Percentiles rank a stretch among this genome's conserved stretches.
Evolutionary conservation across 2,113 vertebrate genomes (phyloP).

Genomic region (Ammodytes dubius): DNA sequence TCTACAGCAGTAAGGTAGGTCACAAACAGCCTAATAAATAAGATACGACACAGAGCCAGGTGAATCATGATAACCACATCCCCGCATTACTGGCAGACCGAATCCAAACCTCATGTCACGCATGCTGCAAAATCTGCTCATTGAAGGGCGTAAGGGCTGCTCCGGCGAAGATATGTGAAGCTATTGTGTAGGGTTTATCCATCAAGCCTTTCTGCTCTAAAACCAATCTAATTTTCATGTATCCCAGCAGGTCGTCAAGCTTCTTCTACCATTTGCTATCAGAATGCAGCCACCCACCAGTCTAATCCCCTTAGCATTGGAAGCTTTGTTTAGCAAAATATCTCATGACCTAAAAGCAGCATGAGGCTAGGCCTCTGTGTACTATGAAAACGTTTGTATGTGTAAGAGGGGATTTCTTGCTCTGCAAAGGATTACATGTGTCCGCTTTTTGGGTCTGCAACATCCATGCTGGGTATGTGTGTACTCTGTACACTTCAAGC

Average conservation of each 20-base stretch:
- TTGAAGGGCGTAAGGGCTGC: background rate
- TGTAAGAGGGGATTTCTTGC: slow-evolving; percentile 48
- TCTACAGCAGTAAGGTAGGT: background rate
- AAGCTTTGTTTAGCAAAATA: slow-evolving; percentile 71
- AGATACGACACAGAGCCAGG: background rate
- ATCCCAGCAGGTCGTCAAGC: slow-evolving; percentile 10
- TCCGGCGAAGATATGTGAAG: background rate
- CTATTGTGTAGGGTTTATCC: slow-evolving; percentile 10
- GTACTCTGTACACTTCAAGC: background rate
- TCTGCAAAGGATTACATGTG: slow-evolving; percentile 51
- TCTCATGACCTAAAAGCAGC: slow-evolving; percentile 67
- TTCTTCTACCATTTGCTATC: slow-evolving; percentile 31
- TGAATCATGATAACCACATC: background rate
- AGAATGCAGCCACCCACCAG: slow-evolving; percentile 44
- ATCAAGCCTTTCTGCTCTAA: slow-evolving; percentile 12
- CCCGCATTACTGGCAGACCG: background rate
- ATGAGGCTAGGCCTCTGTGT: slow-evolving; percentile 34
- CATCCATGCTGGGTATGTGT: background rate
- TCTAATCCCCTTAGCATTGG: slow-evolving; percentile 67
- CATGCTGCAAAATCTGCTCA: background rate
- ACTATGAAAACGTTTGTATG: slow-evolving; percentile 53
- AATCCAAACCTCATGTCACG: background rate
- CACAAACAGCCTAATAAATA: background rate
- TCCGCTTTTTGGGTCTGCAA: slow-evolving; percentile 34
- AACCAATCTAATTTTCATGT: slow-evolving; percentile 35